Evolutionary conservation across 2,888 invertebrate genomes (phyloP).

Genomic region (Synergus japonicus): DNA sequence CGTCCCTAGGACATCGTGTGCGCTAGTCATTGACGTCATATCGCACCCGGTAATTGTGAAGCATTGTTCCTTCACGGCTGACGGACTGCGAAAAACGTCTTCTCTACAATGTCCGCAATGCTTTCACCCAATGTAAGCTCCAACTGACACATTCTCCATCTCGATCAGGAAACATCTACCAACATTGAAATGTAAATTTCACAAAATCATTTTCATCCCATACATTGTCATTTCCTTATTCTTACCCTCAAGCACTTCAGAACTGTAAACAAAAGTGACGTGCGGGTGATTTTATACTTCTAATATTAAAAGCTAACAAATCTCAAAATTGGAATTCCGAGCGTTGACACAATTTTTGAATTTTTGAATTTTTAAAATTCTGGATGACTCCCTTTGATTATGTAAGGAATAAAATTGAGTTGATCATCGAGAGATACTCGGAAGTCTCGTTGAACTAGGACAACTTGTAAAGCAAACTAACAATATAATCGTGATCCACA

Average conservation of each 20-base stretch:
- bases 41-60: constrained; percentile 34
- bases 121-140: constrained; percentile 33
- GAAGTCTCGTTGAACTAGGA: constrained; percentile 8
- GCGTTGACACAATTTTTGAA: too few relatives aligned
- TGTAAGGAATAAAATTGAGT: background rate
- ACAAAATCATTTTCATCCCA: background rate
- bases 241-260: background rate
- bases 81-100: constrained; percentile 26
- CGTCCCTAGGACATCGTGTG: constrained; percentile 3
- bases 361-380: too few relatives aligned
- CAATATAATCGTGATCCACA: constrained; percentile 35
- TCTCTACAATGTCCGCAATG: constrained; percentile 16
- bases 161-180: constrained; percentile 5
- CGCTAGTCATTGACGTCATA: constrained; percentile 30
- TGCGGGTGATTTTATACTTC: too few relatives aligned
- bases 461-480: constrained; percentile 21
- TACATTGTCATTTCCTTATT: background rate
- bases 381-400: too few relatives aligned
- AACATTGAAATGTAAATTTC: constrained; percentile 15
- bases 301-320: too few relatives aligned
- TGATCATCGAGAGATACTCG: background rate
- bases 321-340: too few relatives aligned
- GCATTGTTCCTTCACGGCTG: constrained; percentile 34
- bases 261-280: too few relatives aligned
- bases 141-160: constrained; percentile 23